Percentiles rank a stretch among this genome's conserved stretches.
Evolutionary conservation across 2,888 invertebrate genomes (phyloP).

Genomic region (Phragmatobia fuliginosa): DNA sequence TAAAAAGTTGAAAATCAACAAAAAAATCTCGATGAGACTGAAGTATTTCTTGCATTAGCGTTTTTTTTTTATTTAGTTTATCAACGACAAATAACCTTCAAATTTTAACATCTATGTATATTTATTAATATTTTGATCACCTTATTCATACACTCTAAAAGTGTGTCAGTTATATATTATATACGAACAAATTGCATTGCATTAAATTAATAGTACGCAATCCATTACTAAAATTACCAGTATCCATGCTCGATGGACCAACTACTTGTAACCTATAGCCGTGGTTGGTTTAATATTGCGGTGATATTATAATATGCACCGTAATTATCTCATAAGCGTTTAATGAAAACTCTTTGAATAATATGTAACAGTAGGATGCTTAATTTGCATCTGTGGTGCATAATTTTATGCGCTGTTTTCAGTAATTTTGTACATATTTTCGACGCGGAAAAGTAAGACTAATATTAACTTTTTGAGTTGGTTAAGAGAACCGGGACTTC

Average conservation of each 20-base stretch:
- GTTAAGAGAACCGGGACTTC: too few relatives aligned
- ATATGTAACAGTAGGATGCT: background rate
- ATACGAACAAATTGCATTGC: background rate
- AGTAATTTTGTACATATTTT: background rate
- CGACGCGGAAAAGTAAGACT: background rate
- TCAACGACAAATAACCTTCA: too few relatives aligned
- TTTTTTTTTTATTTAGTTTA: too few relatives aligned
- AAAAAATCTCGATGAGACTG: too few relatives aligned
- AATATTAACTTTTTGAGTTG: too few relatives aligned
- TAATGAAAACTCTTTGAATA: slow-evolving; percentile 7
- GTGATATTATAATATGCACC: slow-evolving; percentile 31
- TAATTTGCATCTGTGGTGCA: background rate
- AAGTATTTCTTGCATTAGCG: too few relatives aligned
- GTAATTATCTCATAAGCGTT: slow-evolving; percentile 26
- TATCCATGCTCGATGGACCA: slow-evolving; percentile 7
- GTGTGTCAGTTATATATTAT: background rate
- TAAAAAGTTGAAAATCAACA: too few relatives aligned
- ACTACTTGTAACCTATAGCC: slow-evolving; percentile 27
- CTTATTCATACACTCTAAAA: background rate
- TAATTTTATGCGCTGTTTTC: background rate
- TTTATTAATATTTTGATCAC: background rate
- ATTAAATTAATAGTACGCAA: background rate
- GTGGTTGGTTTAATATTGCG: slow-evolving; percentile 36
- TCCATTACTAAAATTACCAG: slow-evolving; percentile 13
- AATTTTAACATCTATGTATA: background rate